phyloP scores from a whole-genome alignment of 2,113 vertebrate genomes.

The Gadus macrocephalus region DNA sequence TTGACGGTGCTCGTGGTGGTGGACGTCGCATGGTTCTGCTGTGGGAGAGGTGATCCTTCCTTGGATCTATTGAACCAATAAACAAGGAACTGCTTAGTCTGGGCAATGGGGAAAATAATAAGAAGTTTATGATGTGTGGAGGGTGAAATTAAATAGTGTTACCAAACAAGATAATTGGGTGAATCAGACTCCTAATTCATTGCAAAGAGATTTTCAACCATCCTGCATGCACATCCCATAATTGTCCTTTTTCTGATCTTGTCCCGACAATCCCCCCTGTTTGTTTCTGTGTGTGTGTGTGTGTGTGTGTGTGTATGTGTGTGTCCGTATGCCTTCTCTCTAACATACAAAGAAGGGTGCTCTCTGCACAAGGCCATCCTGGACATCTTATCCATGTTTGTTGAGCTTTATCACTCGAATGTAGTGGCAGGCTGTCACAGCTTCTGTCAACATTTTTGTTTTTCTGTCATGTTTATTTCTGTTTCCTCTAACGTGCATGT shows the following conservation, averaged over 20 bases:
- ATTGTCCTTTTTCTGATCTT: slow-evolving; percentile 4
- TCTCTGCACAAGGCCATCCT: too few relatives aligned
- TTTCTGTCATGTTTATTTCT: slow-evolving; percentile 67
- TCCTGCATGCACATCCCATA: slow-evolving; percentile 5
- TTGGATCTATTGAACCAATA: too few relatives aligned
- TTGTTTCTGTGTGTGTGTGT: slow-evolving; percentile 18
- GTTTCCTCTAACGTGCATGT: slow-evolving; percentile 68
- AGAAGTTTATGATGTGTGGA: background rate
- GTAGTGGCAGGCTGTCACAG: slow-evolving; percentile 3
- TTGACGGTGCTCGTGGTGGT: background rate
- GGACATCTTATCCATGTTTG: background rate
- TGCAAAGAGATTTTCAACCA: slow-evolving; percentile 5
- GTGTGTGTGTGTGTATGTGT: slow-evolving; percentile 18
- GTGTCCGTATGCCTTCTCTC: slow-evolving; percentile 2
- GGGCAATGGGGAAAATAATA: background rate
- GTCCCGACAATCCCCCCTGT: slow-evolving; percentile 7
- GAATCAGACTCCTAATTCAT: background rate
- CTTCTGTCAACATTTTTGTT: slow-evolving; percentile 37
- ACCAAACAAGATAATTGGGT: background rate
- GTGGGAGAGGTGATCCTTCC: too few relatives aligned
- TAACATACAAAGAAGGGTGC: too few relatives aligned
- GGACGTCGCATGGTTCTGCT: background rate
- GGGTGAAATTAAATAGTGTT: background rate
- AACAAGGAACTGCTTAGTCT: background rate
- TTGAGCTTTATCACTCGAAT: background rate